phyloP scores from a whole-genome alignment of 1,140 invertebrate genomes.

The Brachionus koreanus region DNA sequence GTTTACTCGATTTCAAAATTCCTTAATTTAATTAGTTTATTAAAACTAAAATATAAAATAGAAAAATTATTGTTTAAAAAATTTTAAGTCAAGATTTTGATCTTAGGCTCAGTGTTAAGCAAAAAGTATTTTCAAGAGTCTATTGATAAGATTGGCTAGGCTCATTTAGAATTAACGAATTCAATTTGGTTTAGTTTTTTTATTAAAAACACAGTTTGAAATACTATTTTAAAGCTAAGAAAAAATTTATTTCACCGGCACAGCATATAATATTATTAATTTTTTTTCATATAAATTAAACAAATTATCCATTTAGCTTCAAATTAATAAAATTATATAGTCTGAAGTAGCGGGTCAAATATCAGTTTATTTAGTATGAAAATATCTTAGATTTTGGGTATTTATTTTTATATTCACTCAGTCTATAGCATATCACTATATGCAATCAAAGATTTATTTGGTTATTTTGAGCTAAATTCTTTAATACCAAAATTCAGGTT shows the following conservation, averaged over 20 bases:
- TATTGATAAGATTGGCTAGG: not conserved
- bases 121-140: not conserved
- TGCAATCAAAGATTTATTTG: not conserved
- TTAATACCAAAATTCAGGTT: not conserved
- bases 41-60: not conserved
- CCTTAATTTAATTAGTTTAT: not conserved
- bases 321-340: not conserved
- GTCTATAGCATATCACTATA: not conserved
- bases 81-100: not conserved
- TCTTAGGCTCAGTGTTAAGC: not conserved
- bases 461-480: not conserved
- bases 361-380: not conserved
- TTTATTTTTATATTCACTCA: not conserved
- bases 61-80: not conserved
- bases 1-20: not conserved
- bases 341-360: constrained; percentile 9
- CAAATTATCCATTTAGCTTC: constrained; percentile 13
- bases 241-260: not conserved
- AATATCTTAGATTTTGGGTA: constrained; percentile 3
- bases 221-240: not conserved
- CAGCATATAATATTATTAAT: constrained; percentile 7
- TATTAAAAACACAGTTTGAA: constrained; percentile 10
- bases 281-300: not conserved
- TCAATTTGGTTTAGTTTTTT: not conserved
- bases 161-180: not conserved